Conservation (phyloP, 1,140 invertebrate genomes). For the Pseudomyrmex gracilis region DNA sequence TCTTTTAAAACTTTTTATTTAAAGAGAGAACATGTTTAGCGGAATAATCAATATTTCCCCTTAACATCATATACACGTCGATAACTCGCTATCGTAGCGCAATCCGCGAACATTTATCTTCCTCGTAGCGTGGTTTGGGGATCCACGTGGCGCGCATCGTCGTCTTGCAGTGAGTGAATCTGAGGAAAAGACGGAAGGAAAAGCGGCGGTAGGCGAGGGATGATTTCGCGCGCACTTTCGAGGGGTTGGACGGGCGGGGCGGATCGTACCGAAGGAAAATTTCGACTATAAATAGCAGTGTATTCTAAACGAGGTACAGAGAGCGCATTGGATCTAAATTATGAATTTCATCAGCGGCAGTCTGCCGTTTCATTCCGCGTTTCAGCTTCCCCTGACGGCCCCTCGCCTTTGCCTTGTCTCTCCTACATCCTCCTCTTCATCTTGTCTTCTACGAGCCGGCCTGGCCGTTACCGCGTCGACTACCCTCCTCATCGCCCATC, state of each 20-base stretch:
- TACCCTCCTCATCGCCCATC: conserved; percentile 25
- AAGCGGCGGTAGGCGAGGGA: conserved; percentile 9
- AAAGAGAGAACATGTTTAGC: no score
- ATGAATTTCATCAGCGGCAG: conserved; percentile 86
- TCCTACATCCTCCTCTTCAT: conserved; percentile 60
- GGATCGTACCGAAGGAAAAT: conserved; percentile 83
- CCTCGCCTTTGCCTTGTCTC: conserved; percentile 59
- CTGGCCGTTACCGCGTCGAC: conserved; percentile 62
- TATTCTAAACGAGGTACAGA: conserved; percentile 86
- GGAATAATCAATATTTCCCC: neutral
- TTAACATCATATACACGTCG: neutral
- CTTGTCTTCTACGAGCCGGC: conserved; percentile 63
- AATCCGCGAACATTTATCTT: neutral
- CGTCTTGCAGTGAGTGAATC: conserved; percentile 13
- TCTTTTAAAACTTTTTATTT: neutral
- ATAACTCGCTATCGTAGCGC: neutral
- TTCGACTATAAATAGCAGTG: conserved; percentile 86
- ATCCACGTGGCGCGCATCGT: conserved; percentile 7
- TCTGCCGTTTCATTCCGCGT: conserved; percentile 85
- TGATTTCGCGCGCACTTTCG: conserved; percentile 46
- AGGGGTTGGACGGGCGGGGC: conserved; percentile 38
- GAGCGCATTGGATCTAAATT: conserved; percentile 86
- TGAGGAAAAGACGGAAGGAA: neutral
- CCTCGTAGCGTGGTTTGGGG: neutral
- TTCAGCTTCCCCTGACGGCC: conserved; percentile 78